Evolutionary conservation across 2,113 vertebrate species (phyloP).

Genomic region (Chionomys nivalis): DNA sequence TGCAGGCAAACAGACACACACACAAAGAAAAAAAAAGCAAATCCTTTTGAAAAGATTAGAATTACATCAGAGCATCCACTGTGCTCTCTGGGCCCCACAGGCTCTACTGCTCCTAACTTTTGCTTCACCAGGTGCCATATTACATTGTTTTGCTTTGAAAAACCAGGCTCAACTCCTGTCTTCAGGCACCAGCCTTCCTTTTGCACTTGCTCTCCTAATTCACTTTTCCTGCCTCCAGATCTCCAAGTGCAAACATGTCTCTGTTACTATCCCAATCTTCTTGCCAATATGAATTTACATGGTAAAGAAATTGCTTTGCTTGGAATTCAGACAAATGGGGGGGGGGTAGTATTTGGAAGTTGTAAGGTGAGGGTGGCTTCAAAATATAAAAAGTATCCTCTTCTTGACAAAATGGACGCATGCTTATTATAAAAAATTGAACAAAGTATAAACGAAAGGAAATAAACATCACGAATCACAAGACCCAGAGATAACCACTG

Average conservation of each 20-base stretch:
- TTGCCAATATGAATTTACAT: constrained; percentile 43
- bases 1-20: too few species aligned
- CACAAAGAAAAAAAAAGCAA: too few species aligned
- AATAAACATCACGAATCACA: constrained; percentile 28
- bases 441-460: constrained; percentile 10
- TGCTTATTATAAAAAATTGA: too few species aligned
- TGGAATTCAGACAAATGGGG: constrained; percentile 53
- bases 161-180: too few species aligned
- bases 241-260: not conserved
- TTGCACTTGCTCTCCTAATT: too few species aligned
- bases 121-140: too few species aligned
- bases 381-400: constrained; percentile 58
- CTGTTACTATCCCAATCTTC: constrained; percentile 45
- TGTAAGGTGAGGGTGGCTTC: constrained; percentile 34
- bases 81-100: not conserved
- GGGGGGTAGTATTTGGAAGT: constrained; percentile 10
- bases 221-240: too few species aligned
- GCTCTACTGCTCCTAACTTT: too few species aligned
- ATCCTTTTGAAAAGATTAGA: not conserved
- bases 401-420: not conserved
- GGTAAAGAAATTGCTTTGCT: constrained; percentile 12
- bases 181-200: too few species aligned
- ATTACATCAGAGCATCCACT: too few species aligned
- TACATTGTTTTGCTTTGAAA: too few species aligned
- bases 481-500: not conserved